Conservation (phyloP, 2,797 vertebrate species). For the Pristis pectinata region DNA sequence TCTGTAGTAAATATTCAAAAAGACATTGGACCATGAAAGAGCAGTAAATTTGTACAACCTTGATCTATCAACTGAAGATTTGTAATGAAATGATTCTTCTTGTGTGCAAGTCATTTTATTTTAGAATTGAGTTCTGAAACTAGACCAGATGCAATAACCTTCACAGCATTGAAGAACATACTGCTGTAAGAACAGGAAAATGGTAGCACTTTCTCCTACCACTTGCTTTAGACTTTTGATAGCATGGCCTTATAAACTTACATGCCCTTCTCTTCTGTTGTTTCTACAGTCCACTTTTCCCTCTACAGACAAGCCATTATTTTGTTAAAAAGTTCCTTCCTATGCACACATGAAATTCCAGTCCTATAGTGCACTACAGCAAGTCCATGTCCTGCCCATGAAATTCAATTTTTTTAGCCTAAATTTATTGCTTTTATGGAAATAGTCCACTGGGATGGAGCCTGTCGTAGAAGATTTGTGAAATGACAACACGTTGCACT, state of each 20-base stretch:
- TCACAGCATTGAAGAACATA: neutral
- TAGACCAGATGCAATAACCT: neutral
- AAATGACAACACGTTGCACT: neutral
- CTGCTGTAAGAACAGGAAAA: too few species aligned
- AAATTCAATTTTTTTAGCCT: neutral
- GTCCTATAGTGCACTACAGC: neutral
- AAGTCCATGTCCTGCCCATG: neutral
- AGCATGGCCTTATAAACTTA: neutral
- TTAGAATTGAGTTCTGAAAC: neutral
- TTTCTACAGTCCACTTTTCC: neutral
- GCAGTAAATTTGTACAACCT: neutral
- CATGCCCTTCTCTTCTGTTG: too few species aligned
- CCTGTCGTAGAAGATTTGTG: neutral
- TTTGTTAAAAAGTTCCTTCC: neutral
- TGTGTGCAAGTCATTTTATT: neutral
- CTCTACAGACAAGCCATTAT: neutral
- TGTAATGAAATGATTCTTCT: too few species aligned
- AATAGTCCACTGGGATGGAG: neutral
- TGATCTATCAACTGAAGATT: neutral
- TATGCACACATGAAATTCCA: neutral
- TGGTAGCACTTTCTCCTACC: neutral
- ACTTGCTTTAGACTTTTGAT: too few species aligned
- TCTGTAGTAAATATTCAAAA: neutral
- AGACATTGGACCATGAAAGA: slow-evolving; percentile 1
- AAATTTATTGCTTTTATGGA: neutral